phyloP scores from a whole-genome alignment of 2,797 vertebrate genomes.

The Sciurus vulgaris region DNA sequence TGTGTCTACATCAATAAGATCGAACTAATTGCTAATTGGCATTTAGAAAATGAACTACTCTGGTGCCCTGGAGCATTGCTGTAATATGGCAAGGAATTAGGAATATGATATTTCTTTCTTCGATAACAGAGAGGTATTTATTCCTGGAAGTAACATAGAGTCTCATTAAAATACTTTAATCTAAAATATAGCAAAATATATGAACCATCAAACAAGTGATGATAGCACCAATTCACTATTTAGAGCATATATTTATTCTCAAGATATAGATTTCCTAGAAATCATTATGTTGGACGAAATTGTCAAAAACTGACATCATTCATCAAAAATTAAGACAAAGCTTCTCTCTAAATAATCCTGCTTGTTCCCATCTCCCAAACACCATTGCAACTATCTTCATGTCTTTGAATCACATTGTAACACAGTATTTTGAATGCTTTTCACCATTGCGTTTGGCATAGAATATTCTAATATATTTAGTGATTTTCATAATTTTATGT shows the following conservation, averaged over 20 bases:
- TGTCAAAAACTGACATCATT: slow-evolving; percentile 21
- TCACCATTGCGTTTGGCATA: background rate
- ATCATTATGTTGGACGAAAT: slow-evolving; percentile 41
- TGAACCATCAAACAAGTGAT: background rate
- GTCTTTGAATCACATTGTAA: background rate
- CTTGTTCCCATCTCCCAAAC: background rate
- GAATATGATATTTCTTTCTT: slow-evolving; percentile 57
- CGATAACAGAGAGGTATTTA: slow-evolving; percentile 11
- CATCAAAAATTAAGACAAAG: slow-evolving; percentile 24
- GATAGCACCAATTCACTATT: background rate
- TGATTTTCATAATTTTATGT: slow-evolving; percentile 38
- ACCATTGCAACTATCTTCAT: background rate
- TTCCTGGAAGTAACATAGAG: slow-evolving; percentile 9
- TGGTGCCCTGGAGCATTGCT: slow-evolving; percentile 44
- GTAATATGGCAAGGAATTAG: slow-evolving; percentile 29
- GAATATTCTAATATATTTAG: background rate
- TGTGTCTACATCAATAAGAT: slow-evolving; percentile 66
- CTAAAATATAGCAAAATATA: background rate
- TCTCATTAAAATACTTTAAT: slow-evolving; percentile 53
- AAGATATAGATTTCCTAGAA: slow-evolving; percentile 8
- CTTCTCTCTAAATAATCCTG: background rate
- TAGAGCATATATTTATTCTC: slow-evolving; percentile 23
- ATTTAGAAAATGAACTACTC: slow-evolving; percentile 76
- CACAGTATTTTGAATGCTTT: background rate
- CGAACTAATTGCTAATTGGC: slow-evolving; percentile 72